Percentiles rank a stretch among this genome's conserved stretches.
Evolutionary conservation across 1,140 invertebrate species (phyloP).

Genomic region (honey bee (Apis mellifera)): DNA sequence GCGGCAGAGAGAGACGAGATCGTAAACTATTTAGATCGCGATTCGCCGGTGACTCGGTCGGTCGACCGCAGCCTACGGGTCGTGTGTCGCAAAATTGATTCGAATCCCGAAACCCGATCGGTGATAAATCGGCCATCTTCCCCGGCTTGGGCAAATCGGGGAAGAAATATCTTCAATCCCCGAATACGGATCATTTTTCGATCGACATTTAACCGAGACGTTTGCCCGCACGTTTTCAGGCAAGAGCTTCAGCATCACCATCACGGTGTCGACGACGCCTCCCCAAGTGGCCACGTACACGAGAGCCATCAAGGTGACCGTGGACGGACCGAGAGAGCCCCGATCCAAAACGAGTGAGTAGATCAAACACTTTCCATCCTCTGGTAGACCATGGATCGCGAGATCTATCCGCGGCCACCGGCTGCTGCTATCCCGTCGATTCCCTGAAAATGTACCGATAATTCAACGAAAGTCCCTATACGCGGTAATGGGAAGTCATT

Average conservation of each 20-base stretch:
- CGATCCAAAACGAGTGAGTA: conserved; percentile 98
- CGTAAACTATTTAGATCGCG: conserved; percentile 30
- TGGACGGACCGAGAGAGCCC: conserved; percentile 98
- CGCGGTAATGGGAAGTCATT: conserved; percentile 80
- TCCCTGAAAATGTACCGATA: conserved; percentile 77
- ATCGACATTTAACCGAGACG: no score
- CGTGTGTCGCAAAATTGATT: conserved; percentile 4
- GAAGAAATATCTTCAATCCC: no score
- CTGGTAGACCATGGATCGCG: conserved; percentile 13
- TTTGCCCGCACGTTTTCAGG: conserved; percentile 84
- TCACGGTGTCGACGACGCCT: conserved; percentile 94
- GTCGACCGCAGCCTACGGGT: conserved; percentile 1
- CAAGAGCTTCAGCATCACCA: conserved; percentile 98
- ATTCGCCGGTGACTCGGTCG: neutral
- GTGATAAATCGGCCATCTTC: neutral
- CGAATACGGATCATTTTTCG: no score
- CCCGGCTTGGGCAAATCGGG: no score
- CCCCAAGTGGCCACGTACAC: conserved; percentile 97
- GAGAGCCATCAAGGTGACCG: conserved; percentile 99
- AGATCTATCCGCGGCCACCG: conserved; percentile 53
- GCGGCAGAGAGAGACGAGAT: conserved; percentile 8
- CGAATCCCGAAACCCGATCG: neutral
- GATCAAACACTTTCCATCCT: conserved; percentile 50
- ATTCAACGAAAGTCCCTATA: conserved; percentile 79
- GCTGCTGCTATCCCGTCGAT: conserved; percentile 55